Percentiles rank a stretch among this genome's conserved stretches.
phyloP scores from a whole-genome alignment of 2,797 vertebrate species.

The Phyllotis vaccarum region DNA sequence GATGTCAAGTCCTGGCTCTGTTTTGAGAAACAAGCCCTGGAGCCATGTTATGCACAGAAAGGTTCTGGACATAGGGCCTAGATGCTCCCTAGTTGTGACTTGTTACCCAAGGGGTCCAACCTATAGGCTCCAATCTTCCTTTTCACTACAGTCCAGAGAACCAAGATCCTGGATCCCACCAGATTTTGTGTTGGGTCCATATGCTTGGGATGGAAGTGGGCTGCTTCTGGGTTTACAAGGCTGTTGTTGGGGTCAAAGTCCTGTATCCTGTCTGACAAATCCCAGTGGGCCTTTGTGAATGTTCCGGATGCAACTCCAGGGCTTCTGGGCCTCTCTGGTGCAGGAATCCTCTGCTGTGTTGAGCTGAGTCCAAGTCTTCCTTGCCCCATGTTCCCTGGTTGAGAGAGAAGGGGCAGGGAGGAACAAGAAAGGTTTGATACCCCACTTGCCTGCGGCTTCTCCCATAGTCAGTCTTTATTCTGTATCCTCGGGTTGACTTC shows the following conservation, averaged over 20 bases:
- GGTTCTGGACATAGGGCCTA: neutral
- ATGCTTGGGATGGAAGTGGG: neutral
- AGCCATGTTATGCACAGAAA: neutral
- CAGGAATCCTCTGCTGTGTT: neutral
- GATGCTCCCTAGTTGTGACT: accelerated
- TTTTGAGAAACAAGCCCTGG: neutral
- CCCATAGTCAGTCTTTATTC: accelerated
- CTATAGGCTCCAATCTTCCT: neutral
- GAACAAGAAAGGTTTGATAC: accelerated
- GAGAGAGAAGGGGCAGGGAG: neutral
- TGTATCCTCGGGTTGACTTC: neutral
- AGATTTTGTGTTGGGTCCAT: no score
- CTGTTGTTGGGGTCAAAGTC: neutral
- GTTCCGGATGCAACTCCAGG: neutral
- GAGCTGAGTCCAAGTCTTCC: no score
- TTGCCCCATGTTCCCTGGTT: neutral
- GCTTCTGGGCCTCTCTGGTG: neutral
- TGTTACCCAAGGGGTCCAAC: neutral
- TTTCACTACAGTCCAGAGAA: neutral
- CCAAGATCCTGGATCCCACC: neutral
- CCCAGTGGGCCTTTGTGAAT: accelerated
- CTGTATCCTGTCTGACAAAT: accelerated
- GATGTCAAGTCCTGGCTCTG: neutral
- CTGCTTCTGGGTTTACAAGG: neutral
- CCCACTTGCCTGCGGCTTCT: accelerated